Conservation (phyloP, 2,797 vertebrate species). For the Pangasius macronema region DNA sequence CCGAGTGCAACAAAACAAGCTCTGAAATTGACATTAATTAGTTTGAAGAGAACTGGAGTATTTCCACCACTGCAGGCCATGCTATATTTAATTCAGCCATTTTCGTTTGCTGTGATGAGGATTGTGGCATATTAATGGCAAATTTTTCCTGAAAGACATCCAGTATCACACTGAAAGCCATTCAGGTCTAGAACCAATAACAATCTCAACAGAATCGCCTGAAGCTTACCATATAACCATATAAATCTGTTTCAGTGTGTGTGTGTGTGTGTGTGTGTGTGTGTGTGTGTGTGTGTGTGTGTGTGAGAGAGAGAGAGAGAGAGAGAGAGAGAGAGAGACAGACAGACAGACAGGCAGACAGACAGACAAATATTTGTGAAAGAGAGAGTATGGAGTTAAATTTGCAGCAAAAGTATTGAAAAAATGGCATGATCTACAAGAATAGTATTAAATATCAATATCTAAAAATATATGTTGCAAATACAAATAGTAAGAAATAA, state of each 20-base stretch:
- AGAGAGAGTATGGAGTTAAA: not conserved
- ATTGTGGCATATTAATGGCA: conserved; percentile 23
- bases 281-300: not conserved
- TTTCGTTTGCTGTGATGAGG: conserved; percentile 19
- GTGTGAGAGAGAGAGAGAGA: not conserved
- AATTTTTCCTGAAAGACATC: conserved; percentile 17
- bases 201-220: not conserved
- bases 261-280: not conserved
- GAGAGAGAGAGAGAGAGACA: not conserved
- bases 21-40: conserved; percentile 18
- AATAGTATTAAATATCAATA: not conserved
- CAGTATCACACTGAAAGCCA: conserved; percentile 8
- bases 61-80: not conserved
- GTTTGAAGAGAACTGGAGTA: conserved; percentile 11
- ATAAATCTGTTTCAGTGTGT: not conserved
- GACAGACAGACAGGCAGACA: not conserved
- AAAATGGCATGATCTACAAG: not conserved
- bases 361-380: not conserved
- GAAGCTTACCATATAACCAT: conserved; percentile 10
- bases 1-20: conserved; percentile 16
- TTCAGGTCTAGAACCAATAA: not conserved
- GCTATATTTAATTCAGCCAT: conserved; percentile 13
- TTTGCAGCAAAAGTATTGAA: not conserved
- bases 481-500: not conserved
- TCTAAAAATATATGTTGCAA: not conserved